Conservation (phyloP, 2,797 vertebrate genomes). For the Epinephelus malabaricus region DNA sequence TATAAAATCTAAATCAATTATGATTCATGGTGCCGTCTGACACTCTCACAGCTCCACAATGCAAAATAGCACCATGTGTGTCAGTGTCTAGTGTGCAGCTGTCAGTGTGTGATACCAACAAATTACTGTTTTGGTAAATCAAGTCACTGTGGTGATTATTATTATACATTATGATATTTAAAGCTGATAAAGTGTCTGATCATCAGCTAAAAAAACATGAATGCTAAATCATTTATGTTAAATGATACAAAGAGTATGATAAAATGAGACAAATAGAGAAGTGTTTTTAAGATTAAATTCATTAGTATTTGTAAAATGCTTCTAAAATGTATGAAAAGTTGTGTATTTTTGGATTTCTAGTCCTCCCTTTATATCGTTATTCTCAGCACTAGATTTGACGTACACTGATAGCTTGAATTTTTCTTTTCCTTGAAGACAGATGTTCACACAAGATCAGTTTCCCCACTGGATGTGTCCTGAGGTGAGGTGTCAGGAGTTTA, state of each 20-base stretch:
- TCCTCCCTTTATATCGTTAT: too few species aligned
- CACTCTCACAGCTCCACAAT: conserved; percentile 1
- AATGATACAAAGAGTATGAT: not conserved
- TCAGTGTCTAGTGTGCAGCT: conserved; percentile 13
- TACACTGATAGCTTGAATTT: too few species aligned
- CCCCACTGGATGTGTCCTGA: too few species aligned
- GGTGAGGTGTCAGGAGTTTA: too few species aligned
- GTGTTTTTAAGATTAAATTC: too few species aligned
- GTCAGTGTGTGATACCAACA: not conserved
- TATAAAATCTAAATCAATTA: conserved; percentile 18
- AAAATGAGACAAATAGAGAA: not conserved
- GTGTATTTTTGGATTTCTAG: too few species aligned
- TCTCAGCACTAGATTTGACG: too few species aligned
- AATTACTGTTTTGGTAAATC: conserved; percentile 35
- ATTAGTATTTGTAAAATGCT: too few species aligned
- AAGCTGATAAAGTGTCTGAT: not conserved
- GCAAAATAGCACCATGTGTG: not conserved
- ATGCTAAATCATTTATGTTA: not conserved
- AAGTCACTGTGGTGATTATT: conserved; percentile 2
- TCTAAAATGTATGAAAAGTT: too few species aligned
- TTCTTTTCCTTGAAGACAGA: too few species aligned
- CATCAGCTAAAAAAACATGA: not conserved
- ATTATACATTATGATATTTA: not conserved
- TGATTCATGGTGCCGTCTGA: conserved; percentile 10
- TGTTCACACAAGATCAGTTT: too few species aligned